Percentiles rank a stretch among this genome's conserved stretches.
These are phyloP conservation scores for Gymnocephalus cernua DNA, from an alignment of 2,113 vertebrate genomes.

Conservation along the genomic window DNA sequence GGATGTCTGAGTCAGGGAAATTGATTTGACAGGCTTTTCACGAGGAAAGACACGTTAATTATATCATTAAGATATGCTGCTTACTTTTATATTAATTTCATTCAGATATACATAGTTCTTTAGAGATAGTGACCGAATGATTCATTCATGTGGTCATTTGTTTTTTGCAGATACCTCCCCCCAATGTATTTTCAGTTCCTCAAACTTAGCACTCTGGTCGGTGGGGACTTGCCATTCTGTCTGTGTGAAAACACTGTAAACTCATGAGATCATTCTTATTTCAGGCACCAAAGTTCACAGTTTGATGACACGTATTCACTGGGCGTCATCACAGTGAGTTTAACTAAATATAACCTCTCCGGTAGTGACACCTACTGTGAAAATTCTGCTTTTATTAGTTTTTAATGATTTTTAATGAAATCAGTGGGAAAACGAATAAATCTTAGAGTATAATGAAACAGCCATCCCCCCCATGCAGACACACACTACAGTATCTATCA, in stretches of 20 bases:
- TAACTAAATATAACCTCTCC: constrained; percentile 2
- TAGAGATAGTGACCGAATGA: neutral
- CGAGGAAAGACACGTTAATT: neutral
- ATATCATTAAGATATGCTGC: neutral
- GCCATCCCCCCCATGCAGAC: neutral
- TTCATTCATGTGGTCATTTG: neutral
- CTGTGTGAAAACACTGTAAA: neutral
- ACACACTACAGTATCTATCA: neutral
- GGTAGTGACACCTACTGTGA: neutral
- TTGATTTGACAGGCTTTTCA: neutral
- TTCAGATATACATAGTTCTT: neutral
- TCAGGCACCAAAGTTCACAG: constrained; percentile 43
- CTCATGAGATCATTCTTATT: constrained; percentile 62
- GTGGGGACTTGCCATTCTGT: neutral
- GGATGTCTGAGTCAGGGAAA: neutral
- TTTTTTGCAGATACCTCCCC: neutral
- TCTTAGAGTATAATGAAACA: neutral
- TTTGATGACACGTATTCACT: constrained; percentile 44
- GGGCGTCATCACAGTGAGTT: constrained; percentile 52
- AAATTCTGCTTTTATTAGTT: neutral
- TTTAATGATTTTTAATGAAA: neutral
- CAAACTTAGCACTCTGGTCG: neutral
- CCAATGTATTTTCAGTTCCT: constrained; percentile 40
- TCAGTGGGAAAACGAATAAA: neutral
- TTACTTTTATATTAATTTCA: neutral